Base-by-base conservation (phyloP, 2,888 invertebrate genomes). In the Celastrina argiolus region DNA sequence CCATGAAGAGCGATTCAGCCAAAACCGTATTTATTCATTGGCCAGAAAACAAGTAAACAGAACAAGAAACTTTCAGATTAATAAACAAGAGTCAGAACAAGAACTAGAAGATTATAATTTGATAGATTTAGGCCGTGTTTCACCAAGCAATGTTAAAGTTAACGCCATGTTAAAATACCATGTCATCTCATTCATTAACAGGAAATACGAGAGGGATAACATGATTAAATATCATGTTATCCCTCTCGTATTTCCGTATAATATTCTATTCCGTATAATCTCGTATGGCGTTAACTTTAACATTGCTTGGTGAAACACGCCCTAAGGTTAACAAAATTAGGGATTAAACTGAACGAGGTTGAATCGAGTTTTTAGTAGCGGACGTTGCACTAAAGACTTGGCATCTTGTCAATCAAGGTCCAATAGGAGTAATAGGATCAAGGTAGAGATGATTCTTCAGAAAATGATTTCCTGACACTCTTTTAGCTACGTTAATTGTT, bases 371-470 rank as follows among this genome's bases (percentile, higher is more conserved):
- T 51, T 14, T 51, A 51, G 51, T 22, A 51, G 51, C 10, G 51
- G 51, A 51, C 51, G 51, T 22, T 51, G 51, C 51, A 51, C 51
- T 36, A 12, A 6, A 36, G 10, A 26, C 51, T 51, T 51, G 51
- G 51, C 51, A 51, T 22, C 51, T 51, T 45, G 18, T 51, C 51
- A 51, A 51, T 51, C 51, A 51, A 51, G 51, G 51, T 51, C 22
- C 5, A 45, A 51, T 51, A 51, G 14, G 22, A 51, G 26, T 51
- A 51, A 51, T 51, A 51, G 51, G 51, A 51, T 51, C 51, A 51
- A 51, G 51, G 51, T 51, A 5, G 51, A 51, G 14, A 22, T 14
- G 4, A 51, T 51, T 51, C 12, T 51, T 51, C 51, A 51, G 51
- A 51, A 51, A 12, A 51, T 51, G 22, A 51, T 16, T 51, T 51